Percentiles rank a stretch among this genome's conserved stretches.
Evolutionary conservation across 2,888 invertebrate genomes (phyloP).

Genomic region (Pilophorus perplexus): DNA sequence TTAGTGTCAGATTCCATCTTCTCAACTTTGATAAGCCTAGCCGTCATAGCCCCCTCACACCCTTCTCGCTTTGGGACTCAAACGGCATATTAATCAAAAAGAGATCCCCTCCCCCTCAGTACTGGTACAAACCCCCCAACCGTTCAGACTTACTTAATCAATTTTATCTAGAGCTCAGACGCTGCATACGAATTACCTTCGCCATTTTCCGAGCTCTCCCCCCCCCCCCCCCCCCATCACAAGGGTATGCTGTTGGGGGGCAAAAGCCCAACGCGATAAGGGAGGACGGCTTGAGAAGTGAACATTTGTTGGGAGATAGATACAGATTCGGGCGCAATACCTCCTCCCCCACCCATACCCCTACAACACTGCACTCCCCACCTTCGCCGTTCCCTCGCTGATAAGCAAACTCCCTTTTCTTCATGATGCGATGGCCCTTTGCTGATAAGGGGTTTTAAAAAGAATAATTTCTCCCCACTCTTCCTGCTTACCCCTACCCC

Average conservation of each 20-base stretch:
- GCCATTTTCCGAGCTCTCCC: slow-evolving; percentile 30
- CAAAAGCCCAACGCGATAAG: slow-evolving; percentile 14
- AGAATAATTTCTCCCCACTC: slow-evolving; percentile 12
- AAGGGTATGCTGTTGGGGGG: slow-evolving; percentile 21
- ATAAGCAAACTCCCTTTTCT: slow-evolving; percentile 27
- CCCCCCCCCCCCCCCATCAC: no score
- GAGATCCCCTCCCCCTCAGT: neutral
- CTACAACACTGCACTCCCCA: neutral
- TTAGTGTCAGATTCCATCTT: no score
- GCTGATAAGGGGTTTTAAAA: slow-evolving; percentile 27
- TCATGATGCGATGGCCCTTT: slow-evolving; percentile 20
- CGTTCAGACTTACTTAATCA: slow-evolving; percentile 33
- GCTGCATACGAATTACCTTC: slow-evolving; percentile 38
- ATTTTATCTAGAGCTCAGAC: slow-evolving; percentile 36
- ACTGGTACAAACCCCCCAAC: neutral
- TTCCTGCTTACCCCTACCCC: no score
- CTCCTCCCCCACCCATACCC: slow-evolving; percentile 1
- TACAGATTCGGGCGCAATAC: slow-evolving; percentile 18
- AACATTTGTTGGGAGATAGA: slow-evolving; percentile 35
- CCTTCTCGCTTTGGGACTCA: slow-evolving; percentile 5
- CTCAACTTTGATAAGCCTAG: slow-evolving; percentile 24
- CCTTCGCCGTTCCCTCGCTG: neutral
- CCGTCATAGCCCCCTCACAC: slow-evolving; percentile 5
- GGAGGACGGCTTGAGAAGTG: slow-evolving; percentile 31
- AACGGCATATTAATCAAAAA: slow-evolving; percentile 26